phyloP scores from a whole-genome alignment of 2,113 vertebrate genomes.

The Electrona antarctica region DNA sequence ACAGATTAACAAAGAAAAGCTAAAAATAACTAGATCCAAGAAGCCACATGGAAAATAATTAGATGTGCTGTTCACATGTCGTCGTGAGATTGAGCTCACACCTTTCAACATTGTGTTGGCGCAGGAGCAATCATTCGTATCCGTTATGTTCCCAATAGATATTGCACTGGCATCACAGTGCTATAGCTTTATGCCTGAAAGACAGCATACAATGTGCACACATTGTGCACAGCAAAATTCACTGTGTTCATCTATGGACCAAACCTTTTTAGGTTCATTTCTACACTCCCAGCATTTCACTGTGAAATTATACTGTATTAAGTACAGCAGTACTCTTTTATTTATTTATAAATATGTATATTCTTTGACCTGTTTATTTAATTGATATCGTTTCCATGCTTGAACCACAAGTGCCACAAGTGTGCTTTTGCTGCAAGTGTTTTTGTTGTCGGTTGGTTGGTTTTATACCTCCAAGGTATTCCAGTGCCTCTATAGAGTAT shows the following conservation, averaged over 20 bases:
- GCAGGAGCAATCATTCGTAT: slow-evolving; percentile 12
- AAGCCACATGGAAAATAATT: slow-evolving; percentile 42
- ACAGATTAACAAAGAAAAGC: slow-evolving; percentile 49
- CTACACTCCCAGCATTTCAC: no score
- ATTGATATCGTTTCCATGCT: slow-evolving; percentile 46
- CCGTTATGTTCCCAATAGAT: slow-evolving; percentile 7
- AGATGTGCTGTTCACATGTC: slow-evolving; percentile 41
- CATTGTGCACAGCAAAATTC: no score
- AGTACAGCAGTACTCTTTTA: neutral
- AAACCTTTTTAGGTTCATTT: no score
- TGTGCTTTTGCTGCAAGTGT: slow-evolving; percentile 27
- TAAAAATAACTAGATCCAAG: slow-evolving; percentile 4
- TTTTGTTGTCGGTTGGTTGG: slow-evolving; percentile 39
- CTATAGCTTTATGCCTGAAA: slow-evolving; percentile 31
- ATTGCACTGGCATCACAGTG: slow-evolving; percentile 38
- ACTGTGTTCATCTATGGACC: no score
- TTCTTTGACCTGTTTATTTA: slow-evolving; percentile 52
- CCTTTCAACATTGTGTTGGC: slow-evolving; percentile 26
- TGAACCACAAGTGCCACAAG: slow-evolving; percentile 34
- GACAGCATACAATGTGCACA: slow-evolving; percentile 55
- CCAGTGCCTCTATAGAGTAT: slow-evolving; percentile 19
- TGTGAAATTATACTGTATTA: no score
- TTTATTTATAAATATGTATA: neutral
- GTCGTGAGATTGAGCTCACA: slow-evolving; percentile 26
- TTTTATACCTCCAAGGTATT: slow-evolving; percentile 47